phyloP scores from a whole-genome alignment of 1,140 invertebrate genomes.

The Cepaea nemoralis region DNA sequence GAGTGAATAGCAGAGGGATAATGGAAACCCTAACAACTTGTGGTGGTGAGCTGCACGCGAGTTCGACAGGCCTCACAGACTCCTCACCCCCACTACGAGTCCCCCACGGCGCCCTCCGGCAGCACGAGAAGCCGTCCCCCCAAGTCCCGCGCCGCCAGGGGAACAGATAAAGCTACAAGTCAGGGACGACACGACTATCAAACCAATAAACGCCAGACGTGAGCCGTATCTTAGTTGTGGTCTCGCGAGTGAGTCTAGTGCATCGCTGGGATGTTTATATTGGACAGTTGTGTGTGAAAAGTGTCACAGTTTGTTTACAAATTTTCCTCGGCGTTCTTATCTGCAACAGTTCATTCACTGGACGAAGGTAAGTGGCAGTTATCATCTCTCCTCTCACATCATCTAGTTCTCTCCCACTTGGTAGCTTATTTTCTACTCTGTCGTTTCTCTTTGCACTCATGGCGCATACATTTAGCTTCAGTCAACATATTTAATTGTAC shows the following conservation, averaged over 20 bases:
- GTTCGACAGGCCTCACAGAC: not conserved
- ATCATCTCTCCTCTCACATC: too few relatives aligned
- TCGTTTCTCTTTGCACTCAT: too few relatives aligned
- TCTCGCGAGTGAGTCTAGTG: not conserved
- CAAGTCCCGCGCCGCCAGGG: not conserved
- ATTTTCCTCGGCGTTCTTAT: too few relatives aligned
- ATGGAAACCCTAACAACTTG: not conserved
- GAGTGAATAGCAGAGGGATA: not conserved
- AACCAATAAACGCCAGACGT: not conserved
- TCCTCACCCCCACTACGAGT: not conserved
- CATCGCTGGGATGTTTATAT: too few relatives aligned
- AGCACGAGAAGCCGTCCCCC: not conserved
- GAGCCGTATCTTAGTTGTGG: not conserved
- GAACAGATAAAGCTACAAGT: constrained; percentile 34
- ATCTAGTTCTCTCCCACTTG: too few relatives aligned
- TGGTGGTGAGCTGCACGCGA: not conserved
- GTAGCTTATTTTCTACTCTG: too few relatives aligned
- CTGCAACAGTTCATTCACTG: too few relatives aligned
- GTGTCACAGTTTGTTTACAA: too few relatives aligned
- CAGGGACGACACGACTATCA: not conserved
- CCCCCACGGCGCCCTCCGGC: not conserved
- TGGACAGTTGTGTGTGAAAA: too few relatives aligned
- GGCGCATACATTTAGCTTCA: too few relatives aligned
- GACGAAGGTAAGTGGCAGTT: too few relatives aligned
- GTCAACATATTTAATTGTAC: too few relatives aligned